Percentiles rank a stretch among this genome's conserved stretches.
phyloP scores from a whole-genome alignment of 2,888 invertebrate species.

The Sinhomidia bicolor region DNA sequence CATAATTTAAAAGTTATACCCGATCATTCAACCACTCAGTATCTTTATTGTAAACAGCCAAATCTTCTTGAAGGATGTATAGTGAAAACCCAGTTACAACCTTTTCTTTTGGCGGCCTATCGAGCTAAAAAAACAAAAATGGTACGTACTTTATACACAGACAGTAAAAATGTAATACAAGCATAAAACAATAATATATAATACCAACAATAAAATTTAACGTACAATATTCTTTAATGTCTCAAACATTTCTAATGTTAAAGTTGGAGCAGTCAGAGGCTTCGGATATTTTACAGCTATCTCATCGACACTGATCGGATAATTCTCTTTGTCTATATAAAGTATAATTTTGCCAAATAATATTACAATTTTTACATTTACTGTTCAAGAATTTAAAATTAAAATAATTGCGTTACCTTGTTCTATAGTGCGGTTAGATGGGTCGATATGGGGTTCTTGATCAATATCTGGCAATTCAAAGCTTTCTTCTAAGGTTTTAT shows the following conservation, averaged over 20 bases:
- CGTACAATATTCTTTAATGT: constrained; percentile 55
- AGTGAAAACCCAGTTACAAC: constrained; percentile 58
- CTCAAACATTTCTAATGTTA: constrained; percentile 67
- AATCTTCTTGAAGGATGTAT: constrained; percentile 59
- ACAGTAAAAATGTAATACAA: too few relatives aligned
- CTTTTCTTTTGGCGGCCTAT: constrained; percentile 54
- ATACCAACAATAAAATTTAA: too few relatives aligned
- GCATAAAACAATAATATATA: too few relatives aligned
- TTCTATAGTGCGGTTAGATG: neutral
- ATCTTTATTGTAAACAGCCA: constrained; percentile 40
- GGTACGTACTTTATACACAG: neutral
- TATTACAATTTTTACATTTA: neutral
- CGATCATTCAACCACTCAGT: constrained; percentile 70
- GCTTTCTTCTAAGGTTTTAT: neutral
- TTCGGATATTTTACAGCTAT: constrained; percentile 55
- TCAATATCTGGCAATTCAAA: constrained; percentile 1
- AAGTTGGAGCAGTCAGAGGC: constrained; percentile 49
- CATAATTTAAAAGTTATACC: constrained; percentile 41
- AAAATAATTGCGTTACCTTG: neutral
- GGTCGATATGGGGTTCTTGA: neutral
- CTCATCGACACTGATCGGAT: constrained; percentile 53
- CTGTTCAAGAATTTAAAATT: neutral
- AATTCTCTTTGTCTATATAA: constrained; percentile 66
- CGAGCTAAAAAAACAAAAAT: constrained; percentile 44
- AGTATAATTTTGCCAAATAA: too few relatives aligned